phyloP scores from a whole-genome alignment of 1,140 invertebrate species.

The Halesus radiatus region DNA sequence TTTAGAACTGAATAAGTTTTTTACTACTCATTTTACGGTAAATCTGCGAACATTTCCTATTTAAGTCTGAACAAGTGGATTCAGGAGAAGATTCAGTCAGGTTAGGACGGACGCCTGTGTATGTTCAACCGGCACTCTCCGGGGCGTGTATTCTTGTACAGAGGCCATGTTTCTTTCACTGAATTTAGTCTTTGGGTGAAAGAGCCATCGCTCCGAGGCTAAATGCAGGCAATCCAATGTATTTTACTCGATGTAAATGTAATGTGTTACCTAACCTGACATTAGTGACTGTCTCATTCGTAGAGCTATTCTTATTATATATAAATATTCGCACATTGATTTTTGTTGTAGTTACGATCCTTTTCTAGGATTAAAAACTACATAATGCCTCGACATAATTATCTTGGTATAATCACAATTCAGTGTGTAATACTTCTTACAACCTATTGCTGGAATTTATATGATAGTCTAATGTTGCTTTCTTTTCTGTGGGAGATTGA shows the following conservation, averaged over 20 bases:
- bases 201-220: constrained; percentile 55
- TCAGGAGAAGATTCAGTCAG: constrained; percentile 47
- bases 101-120: constrained; percentile 47
- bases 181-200: constrained; percentile 53
- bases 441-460: constrained; percentile 71
- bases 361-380: constrained; percentile 57
- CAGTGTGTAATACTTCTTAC: constrained; percentile 63
- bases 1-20: constrained; percentile 55
- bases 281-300: constrained; percentile 57
- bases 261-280: constrained; percentile 58
- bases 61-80: constrained; percentile 55
- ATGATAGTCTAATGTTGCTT: constrained; percentile 74
- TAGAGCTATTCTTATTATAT: constrained; percentile 58
- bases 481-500: constrained; percentile 72
- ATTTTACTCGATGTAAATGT: constrained; percentile 55
- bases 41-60: constrained; percentile 56
- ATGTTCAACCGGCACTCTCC: constrained; percentile 12
- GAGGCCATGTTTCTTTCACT: constrained; percentile 51
- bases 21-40: constrained; percentile 55
- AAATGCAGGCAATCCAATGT: constrained; percentile 55
- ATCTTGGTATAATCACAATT: constrained; percentile 59
- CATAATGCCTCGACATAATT: constrained; percentile 55
- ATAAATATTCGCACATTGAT: constrained; percentile 57
- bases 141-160: constrained; percentile 23
- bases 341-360: constrained; percentile 56